Conservation (phyloP, 2,113 vertebrate genomes). For the Riparia riparia region DNA sequence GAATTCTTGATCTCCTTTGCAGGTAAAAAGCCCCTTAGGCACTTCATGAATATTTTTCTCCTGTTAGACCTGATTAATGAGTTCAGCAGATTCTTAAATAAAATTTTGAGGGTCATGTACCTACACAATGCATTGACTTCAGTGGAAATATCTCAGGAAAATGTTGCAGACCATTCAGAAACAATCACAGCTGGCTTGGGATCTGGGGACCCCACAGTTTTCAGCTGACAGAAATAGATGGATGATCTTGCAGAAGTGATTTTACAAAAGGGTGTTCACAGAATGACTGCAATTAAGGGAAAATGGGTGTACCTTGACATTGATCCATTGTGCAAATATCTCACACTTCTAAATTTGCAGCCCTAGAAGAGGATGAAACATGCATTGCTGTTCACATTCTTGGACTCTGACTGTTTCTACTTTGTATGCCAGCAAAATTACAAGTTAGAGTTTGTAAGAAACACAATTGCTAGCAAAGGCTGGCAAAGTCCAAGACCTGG, state of each 20-base stretch:
- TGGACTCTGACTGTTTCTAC: not conserved
- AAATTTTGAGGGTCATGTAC: not conserved
- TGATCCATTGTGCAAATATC: not conserved
- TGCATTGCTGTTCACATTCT: not conserved
- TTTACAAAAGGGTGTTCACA: not conserved
- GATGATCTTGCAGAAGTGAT: conserved; percentile 12
- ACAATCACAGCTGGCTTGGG: not conserved
- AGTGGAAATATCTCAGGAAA: not conserved
- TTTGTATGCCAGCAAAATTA: not conserved
- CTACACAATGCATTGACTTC: not conserved
- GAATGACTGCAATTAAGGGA: not conserved
- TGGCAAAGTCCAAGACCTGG: not conserved
- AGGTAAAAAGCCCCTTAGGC: not conserved
- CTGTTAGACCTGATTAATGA: not conserved
- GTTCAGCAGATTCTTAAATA: not conserved
- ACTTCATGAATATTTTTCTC: not conserved
- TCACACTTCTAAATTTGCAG: not conserved
- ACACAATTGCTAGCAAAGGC: not conserved
- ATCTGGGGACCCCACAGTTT: not conserved
- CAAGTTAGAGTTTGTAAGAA: not conserved
- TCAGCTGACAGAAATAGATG: not conserved
- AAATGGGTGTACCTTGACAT: not conserved
- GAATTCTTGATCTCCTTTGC: not conserved
- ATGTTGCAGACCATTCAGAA: not conserved
- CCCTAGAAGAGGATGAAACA: not conserved